Evolutionary conservation across 37 sponge, comb jelly and placozoan species (phyloP).

Genomic region (Crambe crambe): DNA sequence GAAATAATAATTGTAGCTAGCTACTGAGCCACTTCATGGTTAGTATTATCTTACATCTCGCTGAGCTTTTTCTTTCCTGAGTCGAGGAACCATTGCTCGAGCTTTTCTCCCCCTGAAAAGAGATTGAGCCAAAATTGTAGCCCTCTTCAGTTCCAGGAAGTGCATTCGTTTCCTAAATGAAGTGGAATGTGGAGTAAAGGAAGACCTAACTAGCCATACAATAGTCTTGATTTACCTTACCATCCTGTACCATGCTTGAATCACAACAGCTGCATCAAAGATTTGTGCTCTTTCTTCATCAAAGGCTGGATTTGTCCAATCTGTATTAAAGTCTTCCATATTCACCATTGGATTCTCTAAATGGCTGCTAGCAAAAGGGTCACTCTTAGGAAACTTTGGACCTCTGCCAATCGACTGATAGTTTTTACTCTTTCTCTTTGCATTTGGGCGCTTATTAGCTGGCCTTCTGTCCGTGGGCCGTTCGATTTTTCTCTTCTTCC

Average conservation of each 20-base stretch:
- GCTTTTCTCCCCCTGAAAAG: conserved; percentile 48
- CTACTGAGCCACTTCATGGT: too few species aligned
- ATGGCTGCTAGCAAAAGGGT: conserved; percentile 40
- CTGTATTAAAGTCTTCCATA: conserved; percentile 33
- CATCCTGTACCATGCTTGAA: conserved; percentile 84
- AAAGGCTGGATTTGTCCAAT: conserved; percentile 72
- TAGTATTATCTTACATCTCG: conserved; percentile 71
- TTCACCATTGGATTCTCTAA: conserved; percentile 59
- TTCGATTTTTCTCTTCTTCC: background rate
- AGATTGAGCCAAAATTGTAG: conserved; percentile 47
- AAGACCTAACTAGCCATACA: background rate
- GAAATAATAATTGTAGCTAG: conserved; percentile 2
- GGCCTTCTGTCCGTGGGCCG: background rate
- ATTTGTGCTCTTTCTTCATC: conserved; percentile 42
- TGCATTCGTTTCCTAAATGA: conserved; percentile 13
- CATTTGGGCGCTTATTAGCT: background rate
- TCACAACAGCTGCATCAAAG: conserved; percentile 58
- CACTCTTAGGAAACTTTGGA: conserved; percentile 15
- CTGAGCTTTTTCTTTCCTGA: conserved; percentile 53
- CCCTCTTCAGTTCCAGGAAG: conserved; percentile 50
- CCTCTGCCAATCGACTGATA: conserved; percentile 8
- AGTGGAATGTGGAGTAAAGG: background rate
- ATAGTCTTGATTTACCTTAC: conserved; percentile 34
- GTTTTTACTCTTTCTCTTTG: conserved; percentile 3
- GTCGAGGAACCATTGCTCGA: conserved; percentile 54